Percentiles rank a stretch among this genome's conserved stretches.
Conservation (phyloP, 2,888 invertebrate genomes). For the Melanophora roralis region DNA sequence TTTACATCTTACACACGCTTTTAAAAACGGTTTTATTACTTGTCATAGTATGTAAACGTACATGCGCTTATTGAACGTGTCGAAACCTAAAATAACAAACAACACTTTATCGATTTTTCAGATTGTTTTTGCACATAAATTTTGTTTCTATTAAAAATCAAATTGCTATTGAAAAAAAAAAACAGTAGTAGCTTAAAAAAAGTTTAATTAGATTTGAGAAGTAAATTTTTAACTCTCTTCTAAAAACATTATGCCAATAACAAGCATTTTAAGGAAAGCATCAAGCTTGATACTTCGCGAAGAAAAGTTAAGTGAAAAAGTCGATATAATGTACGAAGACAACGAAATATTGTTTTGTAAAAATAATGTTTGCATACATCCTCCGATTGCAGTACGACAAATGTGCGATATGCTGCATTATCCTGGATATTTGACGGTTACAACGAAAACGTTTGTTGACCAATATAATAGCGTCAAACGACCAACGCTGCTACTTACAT, state of each 20-base stretch:
- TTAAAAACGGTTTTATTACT: too few relatives aligned
- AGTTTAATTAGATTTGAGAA: too few relatives aligned
- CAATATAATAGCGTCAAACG: conserved; percentile 86
- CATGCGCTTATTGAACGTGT: too few relatives aligned
- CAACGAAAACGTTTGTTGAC: conserved; percentile 87
- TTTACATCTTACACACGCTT: too few relatives aligned
- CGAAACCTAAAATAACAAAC: too few relatives aligned
- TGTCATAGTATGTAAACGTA: too few relatives aligned
- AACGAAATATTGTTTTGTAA: conserved; percentile 93
- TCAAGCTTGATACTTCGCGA: conserved; percentile 88
- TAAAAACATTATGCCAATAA: conserved; percentile 84
- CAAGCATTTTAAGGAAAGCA: conserved; percentile 86
- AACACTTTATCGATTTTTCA: too few relatives aligned
- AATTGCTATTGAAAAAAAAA: too few relatives aligned
- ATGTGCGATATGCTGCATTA: conserved; percentile 91
- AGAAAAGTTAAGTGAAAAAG: conserved; percentile 81
- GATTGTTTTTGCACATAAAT: too few relatives aligned
- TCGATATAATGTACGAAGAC: conserved; percentile 84
- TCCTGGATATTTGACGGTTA: conserved; percentile 93
- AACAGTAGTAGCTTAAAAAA: too few relatives aligned
- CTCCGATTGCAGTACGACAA: conserved; percentile 89
- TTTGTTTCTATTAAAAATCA: too few relatives aligned
- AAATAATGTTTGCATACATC: conserved; percentile 98
- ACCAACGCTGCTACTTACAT: conserved; percentile 91
- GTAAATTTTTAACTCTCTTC: too few relatives aligned